phyloP scores from a whole-genome alignment of 2,888 invertebrate genomes.

The Candidula unifasciata region DNA sequence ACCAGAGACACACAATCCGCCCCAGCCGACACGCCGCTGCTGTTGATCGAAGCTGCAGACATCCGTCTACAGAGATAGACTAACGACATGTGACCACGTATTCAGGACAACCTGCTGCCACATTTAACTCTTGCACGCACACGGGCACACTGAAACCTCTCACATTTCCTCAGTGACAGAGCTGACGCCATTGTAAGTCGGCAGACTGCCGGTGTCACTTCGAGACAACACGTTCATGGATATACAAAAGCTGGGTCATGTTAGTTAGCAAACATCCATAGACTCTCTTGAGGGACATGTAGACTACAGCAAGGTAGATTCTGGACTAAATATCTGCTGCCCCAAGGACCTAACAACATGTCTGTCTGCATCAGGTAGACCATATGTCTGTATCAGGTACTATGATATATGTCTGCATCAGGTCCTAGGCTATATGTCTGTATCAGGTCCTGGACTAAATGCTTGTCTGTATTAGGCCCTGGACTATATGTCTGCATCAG shows the following conservation, averaged over 20 bases:
- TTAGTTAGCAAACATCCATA: constrained; percentile 12
- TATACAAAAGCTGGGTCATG: constrained; percentile 18
- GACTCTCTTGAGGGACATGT: constrained; percentile 12
- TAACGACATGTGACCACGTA: constrained; percentile 14
- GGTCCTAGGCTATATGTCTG: too few relatives aligned
- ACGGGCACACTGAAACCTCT: constrained; percentile 5
- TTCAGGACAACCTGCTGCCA: background rate
- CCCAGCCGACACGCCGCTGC: background rate
- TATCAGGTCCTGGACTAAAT: too few relatives aligned
- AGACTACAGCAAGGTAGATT: background rate
- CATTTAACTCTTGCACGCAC: constrained; percentile 20
- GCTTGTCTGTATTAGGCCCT: too few relatives aligned
- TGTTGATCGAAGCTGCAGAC: background rate
- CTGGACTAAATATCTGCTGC: background rate
- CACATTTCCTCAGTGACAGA: constrained; percentile 3
- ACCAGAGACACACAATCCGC: constrained; percentile 11
- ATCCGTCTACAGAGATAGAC: constrained; percentile 2
- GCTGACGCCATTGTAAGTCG: constrained; percentile 21
- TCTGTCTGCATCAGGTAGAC: background rate
- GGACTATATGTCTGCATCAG: too few relatives aligned
- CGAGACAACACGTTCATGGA: constrained; percentile 18
- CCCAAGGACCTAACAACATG: background rate
- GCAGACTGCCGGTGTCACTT: background rate
- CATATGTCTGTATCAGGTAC: too few relatives aligned
- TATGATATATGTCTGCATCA: too few relatives aligned